These are phyloP conservation scores for Plutomurus gul DNA, from an alignment of 1,140 invertebrate genomes.

Conservation along the genomic window DNA sequence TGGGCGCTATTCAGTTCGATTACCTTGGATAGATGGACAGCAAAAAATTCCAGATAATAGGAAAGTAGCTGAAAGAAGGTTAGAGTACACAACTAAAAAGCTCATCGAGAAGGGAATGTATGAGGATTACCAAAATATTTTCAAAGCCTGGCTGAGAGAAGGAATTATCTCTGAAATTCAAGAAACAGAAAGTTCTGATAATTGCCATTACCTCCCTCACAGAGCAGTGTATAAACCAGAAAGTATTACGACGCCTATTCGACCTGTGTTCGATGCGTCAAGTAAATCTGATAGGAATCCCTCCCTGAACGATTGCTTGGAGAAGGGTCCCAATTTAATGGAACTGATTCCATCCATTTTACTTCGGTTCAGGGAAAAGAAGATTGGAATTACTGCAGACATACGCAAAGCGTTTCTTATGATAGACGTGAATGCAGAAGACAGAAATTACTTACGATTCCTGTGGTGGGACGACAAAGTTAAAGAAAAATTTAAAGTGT, in stretches of 20 bases:
- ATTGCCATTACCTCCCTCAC: slow-evolving; percentile 52
- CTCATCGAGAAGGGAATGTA: neutral
- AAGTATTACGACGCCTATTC: slow-evolving; percentile 44
- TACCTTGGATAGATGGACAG: neutral
- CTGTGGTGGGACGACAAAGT: slow-evolving; percentile 56
- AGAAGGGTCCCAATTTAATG: no score
- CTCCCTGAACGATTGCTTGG: no score
- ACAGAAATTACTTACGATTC: slow-evolving; percentile 55
- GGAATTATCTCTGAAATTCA: slow-evolving; percentile 46
- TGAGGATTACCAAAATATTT: slow-evolving; percentile 25
- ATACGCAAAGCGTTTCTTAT: slow-evolving; percentile 54
- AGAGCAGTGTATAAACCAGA: slow-evolving; percentile 44
- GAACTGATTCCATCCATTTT: no score
- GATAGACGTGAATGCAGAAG: slow-evolving; percentile 29
- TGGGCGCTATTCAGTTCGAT: neutral
- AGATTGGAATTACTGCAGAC: slow-evolving; percentile 52
- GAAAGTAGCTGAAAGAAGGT: neutral
- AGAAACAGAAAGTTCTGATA: neutral
- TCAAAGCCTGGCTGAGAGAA: slow-evolving; percentile 40
- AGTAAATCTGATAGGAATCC: no score
- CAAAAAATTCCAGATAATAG: neutral
- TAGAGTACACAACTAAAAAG: neutral
- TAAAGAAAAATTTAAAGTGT: neutral
- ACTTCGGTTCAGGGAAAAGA: slow-evolving; percentile 49
- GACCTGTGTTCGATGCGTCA: slow-evolving; percentile 55